A percentile compares a stretch with the other conserved stretches of the same genome.
phyloP scores from a whole-genome alignment of 2,113 vertebrate genomes.

The Salvator merianae region DNA sequence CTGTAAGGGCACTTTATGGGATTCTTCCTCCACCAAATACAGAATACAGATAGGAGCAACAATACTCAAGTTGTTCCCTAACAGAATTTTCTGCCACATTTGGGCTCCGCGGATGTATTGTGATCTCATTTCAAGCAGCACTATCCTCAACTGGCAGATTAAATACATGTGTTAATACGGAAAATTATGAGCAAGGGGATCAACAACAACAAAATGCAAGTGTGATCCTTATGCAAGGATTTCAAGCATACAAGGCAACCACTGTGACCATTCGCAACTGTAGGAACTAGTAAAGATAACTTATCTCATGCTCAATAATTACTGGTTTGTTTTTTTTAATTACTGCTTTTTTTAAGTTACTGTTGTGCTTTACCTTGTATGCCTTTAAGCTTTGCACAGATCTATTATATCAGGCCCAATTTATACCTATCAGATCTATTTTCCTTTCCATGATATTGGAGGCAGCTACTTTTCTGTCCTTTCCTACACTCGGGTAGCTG shows the following conservation, averaged over 20 bases:
- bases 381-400: background rate
- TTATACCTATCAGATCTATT: too few relatives aligned
- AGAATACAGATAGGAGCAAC: too few relatives aligned
- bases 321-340: too few relatives aligned
- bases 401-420: too few relatives aligned
- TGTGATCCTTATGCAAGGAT: too few relatives aligned
- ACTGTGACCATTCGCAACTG: background rate
- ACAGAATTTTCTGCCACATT: background rate
- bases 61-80: background rate
- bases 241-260: background rate
- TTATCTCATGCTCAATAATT: background rate
- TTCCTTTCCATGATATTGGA: background rate
- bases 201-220: background rate
- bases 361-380: background rate
- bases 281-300: background rate
- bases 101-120: background rate
- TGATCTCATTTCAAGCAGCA: background rate
- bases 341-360: background rate
- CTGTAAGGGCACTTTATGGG: background rate
- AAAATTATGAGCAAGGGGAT: background rate
- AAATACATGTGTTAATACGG: background rate
- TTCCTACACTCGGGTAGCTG: too few relatives aligned
- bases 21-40: background rate
- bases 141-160: background rate
- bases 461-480: background rate